Base-by-base conservation (phyloP, 1,140 invertebrate genomes). In the Drosophila simulans region DNA sequence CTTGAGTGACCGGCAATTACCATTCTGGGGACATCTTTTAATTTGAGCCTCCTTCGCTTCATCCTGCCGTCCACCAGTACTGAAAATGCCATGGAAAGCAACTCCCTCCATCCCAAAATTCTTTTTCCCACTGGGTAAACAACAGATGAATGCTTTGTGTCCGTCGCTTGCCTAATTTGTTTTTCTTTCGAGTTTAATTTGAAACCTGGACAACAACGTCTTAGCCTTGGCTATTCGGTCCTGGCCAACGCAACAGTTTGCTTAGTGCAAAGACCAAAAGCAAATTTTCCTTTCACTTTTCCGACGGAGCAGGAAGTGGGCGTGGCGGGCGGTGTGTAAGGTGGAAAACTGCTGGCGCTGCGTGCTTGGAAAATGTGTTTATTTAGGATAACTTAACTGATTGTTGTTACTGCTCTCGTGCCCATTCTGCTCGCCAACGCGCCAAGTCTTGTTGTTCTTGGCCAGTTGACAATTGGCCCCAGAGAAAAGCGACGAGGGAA, bases 151-250 rank as follows among this genome's bases (percentile, higher is more conserved):
- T 76, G 71, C 79, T 74, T 88, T 88, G 83, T 88, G 83, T 86
- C 83, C 83, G 83, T 65, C 79, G 75, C 58, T 77, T 63, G 75
- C 75, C 84, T 88, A 88, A 88, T 88, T 88, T 88, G 83, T 88
- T 88, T 88, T 88, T 83, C 79, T 88, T 88, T 76, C 79, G 66
- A 88, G 84, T 88, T 88, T 88, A 79, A 88, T 88, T 88, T 88
- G 83, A 88, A 88, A 83, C 71, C 84, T 83, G 84, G 62, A 53
- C 66, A 59, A 45, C 63, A 53, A 12, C 43, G 52, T 27, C 57
- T 77, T 42, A 35, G 62, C 55, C 63, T 51, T 52, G 53, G 57
- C 60, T n/a, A 48, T 42, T 57, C 39, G 58, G 15, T 55, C 10
- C 43, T 40, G 51, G 63, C 55, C 77, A 80, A 34, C 25, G 81